phyloP scores from a whole-genome alignment of 2,888 invertebrate genomes.

The Julus scanicus region DNA sequence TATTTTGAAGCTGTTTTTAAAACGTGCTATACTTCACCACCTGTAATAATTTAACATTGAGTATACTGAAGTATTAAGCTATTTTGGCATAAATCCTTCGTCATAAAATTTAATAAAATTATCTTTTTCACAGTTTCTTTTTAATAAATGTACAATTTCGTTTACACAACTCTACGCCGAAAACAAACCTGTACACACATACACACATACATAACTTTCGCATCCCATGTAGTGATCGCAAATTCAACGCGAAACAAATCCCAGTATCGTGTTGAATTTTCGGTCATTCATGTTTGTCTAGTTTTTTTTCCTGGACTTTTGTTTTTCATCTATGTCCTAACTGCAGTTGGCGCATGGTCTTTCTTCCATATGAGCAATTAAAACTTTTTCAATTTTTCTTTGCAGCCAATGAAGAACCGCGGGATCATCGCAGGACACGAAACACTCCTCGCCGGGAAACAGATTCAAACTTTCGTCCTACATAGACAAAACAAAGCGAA shows the following conservation, averaged over 20 bases:
- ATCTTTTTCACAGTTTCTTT: conserved; percentile 15
- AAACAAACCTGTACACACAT: conserved; percentile 17
- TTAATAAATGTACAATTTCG: conserved; percentile 34
- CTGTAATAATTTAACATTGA: conserved; percentile 16
- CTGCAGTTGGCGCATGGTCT: conserved; percentile 71
- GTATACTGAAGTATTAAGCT: conserved; percentile 14
- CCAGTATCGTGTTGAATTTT: background rate
- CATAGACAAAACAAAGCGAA: conserved; percentile 68
- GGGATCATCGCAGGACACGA: conserved; percentile 74
- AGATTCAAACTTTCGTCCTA: conserved; percentile 62
- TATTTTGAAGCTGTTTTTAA: background rate
- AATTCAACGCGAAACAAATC: background rate
- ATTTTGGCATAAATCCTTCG: conserved; percentile 2
- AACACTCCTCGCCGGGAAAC: conserved; percentile 74
- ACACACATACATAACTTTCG: background rate
- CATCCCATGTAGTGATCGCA: background rate
- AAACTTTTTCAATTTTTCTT: conserved; percentile 79
- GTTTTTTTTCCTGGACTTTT: background rate
- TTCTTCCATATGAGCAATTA: conserved; percentile 79
- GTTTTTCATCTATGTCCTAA: background rate
- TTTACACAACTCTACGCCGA: background rate
- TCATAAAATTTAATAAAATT: conserved; percentile 35
- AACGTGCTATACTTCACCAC: background rate
- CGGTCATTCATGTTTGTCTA: background rate
- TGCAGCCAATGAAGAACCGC: conserved; percentile 76